Evolutionary conservation across 2,888 invertebrate genomes (phyloP).

Genomic region (Tetranychus truncatus): DNA sequence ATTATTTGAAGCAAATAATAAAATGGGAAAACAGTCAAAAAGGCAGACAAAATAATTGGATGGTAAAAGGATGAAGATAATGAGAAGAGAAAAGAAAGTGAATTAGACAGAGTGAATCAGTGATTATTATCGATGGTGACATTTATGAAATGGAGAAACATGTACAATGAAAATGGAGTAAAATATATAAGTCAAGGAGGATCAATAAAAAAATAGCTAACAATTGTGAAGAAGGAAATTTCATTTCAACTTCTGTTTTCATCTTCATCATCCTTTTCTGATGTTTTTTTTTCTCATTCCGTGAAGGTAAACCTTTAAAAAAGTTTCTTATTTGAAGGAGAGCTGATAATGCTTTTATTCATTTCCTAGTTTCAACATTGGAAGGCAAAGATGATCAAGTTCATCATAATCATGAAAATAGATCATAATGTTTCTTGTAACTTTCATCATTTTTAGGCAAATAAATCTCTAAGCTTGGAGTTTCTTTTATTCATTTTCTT

Average conservation of each 20-base stretch:
- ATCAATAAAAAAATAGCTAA: neutral
- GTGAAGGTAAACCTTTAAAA: neutral
- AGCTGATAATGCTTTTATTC: neutral
- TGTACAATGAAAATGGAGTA: neutral
- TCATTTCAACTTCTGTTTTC: conserved; percentile 8
- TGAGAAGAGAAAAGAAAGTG: neutral
- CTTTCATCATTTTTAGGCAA: neutral
- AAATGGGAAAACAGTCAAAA: no score
- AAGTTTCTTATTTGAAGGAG: neutral
- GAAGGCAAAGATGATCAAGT: neutral
- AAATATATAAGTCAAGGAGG: neutral
- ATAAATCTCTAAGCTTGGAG: neutral
- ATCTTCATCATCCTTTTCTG: neutral
- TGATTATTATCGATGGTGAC: neutral
- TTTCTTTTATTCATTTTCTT: neutral
- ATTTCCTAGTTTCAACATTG: neutral
- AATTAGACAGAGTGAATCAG: neutral
- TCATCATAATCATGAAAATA: neutral
- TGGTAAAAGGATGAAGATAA: neutral
- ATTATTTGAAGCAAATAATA: neutral
- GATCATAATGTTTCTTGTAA: neutral
- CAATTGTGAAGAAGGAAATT: neutral
- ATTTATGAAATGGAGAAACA: neutral
- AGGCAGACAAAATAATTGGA: neutral
- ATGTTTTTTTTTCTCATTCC: neutral